phyloP scores from a whole-genome alignment of 2,113 vertebrate species.

The human (Homo sapiens) region GRCh38 chr2:182719501-182720000 shows the following conservation, averaged over 20 bases:
- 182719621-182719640: background rate
- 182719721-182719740: slow-evolving; percentile 10
- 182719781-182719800: background rate
- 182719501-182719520: too few species aligned
- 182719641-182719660: slow-evolving; percentile 2
- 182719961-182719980: slow-evolving; percentile 47
- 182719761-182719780: background rate
- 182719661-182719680: background rate
- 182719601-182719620: background rate
- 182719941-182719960: background rate
- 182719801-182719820: background rate
- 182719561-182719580: background rate
- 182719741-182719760: background rate
- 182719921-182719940: background rate
- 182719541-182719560: background rate
- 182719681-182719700: background rate
- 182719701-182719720: background rate
- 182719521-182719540: too few species aligned
- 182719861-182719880: background rate
- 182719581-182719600: background rate
- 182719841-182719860: background rate
- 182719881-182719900: background rate
- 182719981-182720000: slow-evolving; percentile 66
- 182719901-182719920: background rate
- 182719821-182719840: background rate